A percentile compares a stretch with the other conserved stretches of the same genome.
Evolutionary conservation across 2,797 vertebrate species (phyloP).

Genomic region (Luscinia megarhynchos): DNA sequence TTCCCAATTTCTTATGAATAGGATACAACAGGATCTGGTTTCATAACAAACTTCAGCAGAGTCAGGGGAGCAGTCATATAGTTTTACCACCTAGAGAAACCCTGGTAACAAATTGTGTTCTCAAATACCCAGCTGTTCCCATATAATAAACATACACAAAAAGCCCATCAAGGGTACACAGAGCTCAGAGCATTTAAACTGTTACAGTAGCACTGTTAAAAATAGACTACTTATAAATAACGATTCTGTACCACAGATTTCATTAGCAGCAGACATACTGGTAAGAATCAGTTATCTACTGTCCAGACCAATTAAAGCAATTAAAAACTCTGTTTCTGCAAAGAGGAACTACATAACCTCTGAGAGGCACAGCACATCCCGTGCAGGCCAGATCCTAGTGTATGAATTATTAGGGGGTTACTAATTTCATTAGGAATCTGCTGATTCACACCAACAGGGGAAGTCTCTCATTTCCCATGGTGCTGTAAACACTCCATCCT

Average conservation of each 20-base stretch:
- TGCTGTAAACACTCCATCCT: background rate
- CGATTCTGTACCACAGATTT: background rate
- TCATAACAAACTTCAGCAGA: background rate
- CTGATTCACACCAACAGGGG: background rate
- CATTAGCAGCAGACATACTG: background rate
- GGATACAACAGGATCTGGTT: background rate
- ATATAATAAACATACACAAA: background rate
- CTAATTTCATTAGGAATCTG: background rate
- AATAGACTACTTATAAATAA: conserved; percentile 29
- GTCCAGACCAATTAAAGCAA: background rate
- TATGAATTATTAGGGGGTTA: background rate
- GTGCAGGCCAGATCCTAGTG: background rate
- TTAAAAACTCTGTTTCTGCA: conserved; percentile 6
- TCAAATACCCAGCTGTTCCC: background rate
- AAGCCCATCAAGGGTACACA: background rate
- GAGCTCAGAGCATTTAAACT: background rate
- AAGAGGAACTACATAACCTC: background rate
- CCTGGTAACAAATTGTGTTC: background rate
- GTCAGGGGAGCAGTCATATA: background rate
- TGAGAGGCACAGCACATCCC: background rate
- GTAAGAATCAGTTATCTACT: background rate
- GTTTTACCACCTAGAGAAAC: background rate
- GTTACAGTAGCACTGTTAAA: conserved; percentile 32
- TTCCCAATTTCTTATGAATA: background rate
- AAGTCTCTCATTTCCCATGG: background rate